phyloP scores from a whole-genome alignment of 2,113 vertebrate species.

The Tor tambroides region DNA sequence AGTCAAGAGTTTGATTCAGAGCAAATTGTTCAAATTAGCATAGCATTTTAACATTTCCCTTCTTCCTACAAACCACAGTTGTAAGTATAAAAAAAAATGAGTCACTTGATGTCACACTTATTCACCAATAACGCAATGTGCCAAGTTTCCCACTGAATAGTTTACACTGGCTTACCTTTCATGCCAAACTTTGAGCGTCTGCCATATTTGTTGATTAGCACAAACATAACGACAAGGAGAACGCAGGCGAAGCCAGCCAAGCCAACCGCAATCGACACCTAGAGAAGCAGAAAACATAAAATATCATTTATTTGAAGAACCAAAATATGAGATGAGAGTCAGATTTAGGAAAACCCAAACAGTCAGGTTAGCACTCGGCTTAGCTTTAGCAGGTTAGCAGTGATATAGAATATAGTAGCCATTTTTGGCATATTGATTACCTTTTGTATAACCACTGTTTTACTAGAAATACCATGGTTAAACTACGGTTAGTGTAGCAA shows the following conservation, averaged over 20 bases:
- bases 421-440: no score
- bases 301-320: not conserved
- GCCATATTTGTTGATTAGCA: conserved; percentile 96
- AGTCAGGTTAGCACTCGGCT: not conserved
- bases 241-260: conserved; percentile 91
- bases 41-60: not conserved
- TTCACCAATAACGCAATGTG: conserved; percentile 9
- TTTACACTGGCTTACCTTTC: conserved; percentile 84
- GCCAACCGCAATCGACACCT: conserved; percentile 93
- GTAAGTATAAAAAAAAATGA: not conserved
- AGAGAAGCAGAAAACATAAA: conserved; percentile 28
- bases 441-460: no score
- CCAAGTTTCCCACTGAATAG: conserved; percentile 33
- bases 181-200: conserved; percentile 93
- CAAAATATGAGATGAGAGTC: not conserved
- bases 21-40: not conserved
- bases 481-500: no score
- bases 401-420: not conserved
- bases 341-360: not conserved
- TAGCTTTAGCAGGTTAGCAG: not conserved
- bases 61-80: not conserved
- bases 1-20: not conserved
- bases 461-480: no score
- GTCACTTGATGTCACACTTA: conserved; percentile 18
- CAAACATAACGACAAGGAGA: conserved; percentile 88